phyloP scores from a whole-genome alignment of 2,888 invertebrate species.

The Tetropium fuscum region DNA sequence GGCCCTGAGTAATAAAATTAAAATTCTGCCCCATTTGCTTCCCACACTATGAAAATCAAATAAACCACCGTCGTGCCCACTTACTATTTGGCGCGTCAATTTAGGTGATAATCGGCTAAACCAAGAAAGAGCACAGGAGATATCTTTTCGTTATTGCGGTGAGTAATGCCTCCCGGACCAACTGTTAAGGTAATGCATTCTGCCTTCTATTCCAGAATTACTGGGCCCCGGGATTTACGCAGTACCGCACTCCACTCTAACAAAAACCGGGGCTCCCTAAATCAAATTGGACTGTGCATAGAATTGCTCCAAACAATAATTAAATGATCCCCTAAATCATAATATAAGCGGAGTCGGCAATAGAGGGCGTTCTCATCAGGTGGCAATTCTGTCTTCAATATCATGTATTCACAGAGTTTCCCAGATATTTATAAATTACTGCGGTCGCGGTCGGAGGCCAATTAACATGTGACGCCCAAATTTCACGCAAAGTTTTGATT shows the following conservation, averaged over 20 bases:
- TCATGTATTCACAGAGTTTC: conserved; percentile 1
- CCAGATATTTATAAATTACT: neutral
- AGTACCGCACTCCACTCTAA: conserved; percentile 12
- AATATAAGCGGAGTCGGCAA: conserved; percentile 12
- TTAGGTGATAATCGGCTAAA: conserved; percentile 37
- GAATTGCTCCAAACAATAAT: conserved; percentile 25
- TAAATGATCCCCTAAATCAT: conserved; percentile 21
- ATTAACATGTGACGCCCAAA: too few relatives aligned
- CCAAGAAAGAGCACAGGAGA: conserved; percentile 29
- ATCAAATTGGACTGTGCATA: conserved; percentile 20
- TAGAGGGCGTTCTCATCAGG: conserved; percentile 6
- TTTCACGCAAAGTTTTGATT: too few relatives aligned
- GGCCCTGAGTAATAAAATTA: too few relatives aligned
- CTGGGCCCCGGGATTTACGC: conserved; percentile 17
- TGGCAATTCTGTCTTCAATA: conserved; percentile 7
- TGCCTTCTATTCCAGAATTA: conserved; percentile 23
- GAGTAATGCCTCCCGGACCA: conserved; percentile 35
- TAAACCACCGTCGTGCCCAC: conserved; percentile 35
- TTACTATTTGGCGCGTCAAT: conserved; percentile 32
- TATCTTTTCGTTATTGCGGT: conserved; percentile 36
- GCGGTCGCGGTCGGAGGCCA: too few relatives aligned
- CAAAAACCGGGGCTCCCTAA: conserved; percentile 21
- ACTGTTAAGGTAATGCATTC: conserved; percentile 34
- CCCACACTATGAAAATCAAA: conserved; percentile 36
- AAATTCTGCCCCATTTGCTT: too few relatives aligned